A percentile compares a stretch with the other conserved stretches of the same genome.
phyloP scores from a whole-genome alignment of 2,113 vertebrate species.

The Heptranchias perlo region DNA sequence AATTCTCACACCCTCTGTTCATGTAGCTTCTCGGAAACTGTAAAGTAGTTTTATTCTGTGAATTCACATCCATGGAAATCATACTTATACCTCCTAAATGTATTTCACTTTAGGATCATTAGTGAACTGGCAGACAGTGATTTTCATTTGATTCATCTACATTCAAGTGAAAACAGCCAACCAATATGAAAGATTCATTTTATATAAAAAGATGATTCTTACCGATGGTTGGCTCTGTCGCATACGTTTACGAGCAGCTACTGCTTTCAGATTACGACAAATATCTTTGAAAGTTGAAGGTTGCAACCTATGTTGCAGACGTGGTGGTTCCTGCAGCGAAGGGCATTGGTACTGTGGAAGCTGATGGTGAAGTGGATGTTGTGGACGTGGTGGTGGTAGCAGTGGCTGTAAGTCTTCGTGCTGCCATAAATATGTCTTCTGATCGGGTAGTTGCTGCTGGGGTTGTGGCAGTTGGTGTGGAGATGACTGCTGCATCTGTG shows the following conservation, averaged over 20 bases:
- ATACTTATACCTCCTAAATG: not conserved
- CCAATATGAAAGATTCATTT: not conserved
- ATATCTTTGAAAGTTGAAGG: slow-evolving; percentile 4
- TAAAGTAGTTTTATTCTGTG: slow-evolving; percentile 8
- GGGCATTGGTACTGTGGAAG: slow-evolving; percentile 1
- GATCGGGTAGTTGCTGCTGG: not conserved
- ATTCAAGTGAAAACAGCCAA: not conserved
- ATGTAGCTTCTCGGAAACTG: not conserved
- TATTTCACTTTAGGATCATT: not conserved
- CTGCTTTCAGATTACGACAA: slow-evolving; percentile 34
- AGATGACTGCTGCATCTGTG: not conserved
- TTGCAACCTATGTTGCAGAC: slow-evolving; percentile 1
- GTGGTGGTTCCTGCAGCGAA: not conserved
- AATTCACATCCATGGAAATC: not conserved
- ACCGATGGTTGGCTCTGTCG: slow-evolving; percentile 25
- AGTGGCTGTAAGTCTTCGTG: slow-evolving; percentile 6
- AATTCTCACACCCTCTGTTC: not conserved
- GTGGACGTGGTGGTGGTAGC: not conserved
- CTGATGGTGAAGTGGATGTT: not conserved
- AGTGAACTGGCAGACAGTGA: not conserved
- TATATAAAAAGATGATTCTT: slow-evolving; percentile 1
- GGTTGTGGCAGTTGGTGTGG: not conserved
- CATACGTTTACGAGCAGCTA: slow-evolving; percentile 27
- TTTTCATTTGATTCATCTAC: not conserved
- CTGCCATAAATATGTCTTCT: slow-evolving; percentile 19